These are phyloP conservation scores for Apotomis capreana DNA, from an alignment of 2,888 invertebrate genomes.

Conservation along the genomic window DNA sequence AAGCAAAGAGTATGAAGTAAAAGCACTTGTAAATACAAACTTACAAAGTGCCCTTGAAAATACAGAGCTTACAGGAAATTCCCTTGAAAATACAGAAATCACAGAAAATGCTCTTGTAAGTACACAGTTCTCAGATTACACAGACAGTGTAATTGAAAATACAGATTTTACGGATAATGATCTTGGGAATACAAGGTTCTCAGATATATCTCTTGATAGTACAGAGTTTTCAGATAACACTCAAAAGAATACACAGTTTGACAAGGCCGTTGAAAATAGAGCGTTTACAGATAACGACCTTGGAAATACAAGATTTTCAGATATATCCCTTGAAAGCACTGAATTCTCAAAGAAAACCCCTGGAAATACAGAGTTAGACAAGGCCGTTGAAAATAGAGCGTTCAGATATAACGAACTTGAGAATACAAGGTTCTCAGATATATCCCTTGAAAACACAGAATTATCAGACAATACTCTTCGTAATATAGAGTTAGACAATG, in stretches of 20 bases:
- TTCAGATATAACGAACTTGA: neutral
- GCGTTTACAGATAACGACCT: too few species aligned
- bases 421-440: too few species aligned
- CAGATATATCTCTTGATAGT: neutral
- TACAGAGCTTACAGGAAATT: neutral
- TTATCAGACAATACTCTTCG: too few species aligned
- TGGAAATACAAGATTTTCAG: neutral
- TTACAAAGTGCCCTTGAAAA: neutral
- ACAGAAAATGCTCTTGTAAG: neutral
- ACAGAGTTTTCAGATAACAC: neutral
- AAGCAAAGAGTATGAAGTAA: neutral
- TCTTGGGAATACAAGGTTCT: neutral
- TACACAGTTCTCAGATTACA: neutral
- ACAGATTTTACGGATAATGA: neutral
- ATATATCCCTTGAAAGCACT: neutral
- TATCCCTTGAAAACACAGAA: too few species aligned
- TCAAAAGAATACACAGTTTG: neutral
- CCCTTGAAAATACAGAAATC: neutral
- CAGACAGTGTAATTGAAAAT: too few species aligned
- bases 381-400: neutral
- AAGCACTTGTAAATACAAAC: conserved; percentile 1
- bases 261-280: too few species aligned
- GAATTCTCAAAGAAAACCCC: too few species aligned
- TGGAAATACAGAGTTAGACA: neutral
- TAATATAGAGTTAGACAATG: too few species aligned